Evolutionary conservation across 2,888 invertebrate species (phyloP).

Genomic region (Aphodius sticticus): DNA sequence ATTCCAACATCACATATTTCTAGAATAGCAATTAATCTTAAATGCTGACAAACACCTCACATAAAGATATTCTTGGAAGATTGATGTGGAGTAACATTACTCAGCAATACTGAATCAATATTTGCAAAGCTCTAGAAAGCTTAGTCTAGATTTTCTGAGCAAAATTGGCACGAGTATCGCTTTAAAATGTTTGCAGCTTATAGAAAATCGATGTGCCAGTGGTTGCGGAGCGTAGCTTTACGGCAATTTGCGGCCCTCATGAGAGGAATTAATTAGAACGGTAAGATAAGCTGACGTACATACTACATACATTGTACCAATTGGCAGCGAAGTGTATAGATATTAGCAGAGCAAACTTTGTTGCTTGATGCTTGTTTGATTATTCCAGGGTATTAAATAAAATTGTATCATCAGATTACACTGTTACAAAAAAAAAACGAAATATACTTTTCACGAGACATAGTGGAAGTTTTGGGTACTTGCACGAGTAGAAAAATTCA

Average conservation of each 20-base stretch:
- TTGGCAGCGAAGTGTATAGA: too few species aligned
- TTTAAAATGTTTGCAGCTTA: not conserved
- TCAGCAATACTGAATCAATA: not conserved
- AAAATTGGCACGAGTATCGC: not conserved
- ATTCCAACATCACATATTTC: not conserved
- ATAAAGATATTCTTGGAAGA: not conserved
- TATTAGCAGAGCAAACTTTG: too few species aligned
- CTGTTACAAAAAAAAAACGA: too few species aligned
- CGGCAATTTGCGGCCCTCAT: not conserved
- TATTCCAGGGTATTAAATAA: too few species aligned
- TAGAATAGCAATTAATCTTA: not conserved
- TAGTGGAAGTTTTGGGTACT: too few species aligned
- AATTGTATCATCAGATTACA: too few species aligned
- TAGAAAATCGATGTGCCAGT: not conserved
- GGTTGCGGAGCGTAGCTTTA: not conserved
- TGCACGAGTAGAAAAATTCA: too few species aligned
- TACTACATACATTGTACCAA: too few species aligned
- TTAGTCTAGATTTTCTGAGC: not conserved
- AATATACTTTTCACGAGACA: too few species aligned
- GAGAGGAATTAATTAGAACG: not conserved
- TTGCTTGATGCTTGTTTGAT: too few species aligned
- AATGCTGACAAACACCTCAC: not conserved
- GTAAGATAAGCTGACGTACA: too few species aligned
- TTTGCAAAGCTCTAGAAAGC: not conserved
- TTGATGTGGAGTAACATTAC: not conserved